A percentile compares a stretch with the other conserved stretches of the same genome.
Conservation (phyloP, 2,888 invertebrate genomes). For the Cheilosia grossa region DNA sequence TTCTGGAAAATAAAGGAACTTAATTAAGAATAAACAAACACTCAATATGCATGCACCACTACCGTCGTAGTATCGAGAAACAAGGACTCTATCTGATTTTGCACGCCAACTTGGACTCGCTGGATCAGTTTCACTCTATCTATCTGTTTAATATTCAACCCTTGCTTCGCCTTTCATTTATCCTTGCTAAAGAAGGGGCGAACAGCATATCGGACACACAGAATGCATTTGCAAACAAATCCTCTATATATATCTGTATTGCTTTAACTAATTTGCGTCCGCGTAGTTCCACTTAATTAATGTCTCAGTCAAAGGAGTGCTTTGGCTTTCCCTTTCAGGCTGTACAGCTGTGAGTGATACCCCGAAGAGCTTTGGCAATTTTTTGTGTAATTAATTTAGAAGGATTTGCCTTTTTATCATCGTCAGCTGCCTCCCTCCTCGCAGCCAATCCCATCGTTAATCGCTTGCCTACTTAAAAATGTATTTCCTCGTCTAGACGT, state of each 20-base stretch:
- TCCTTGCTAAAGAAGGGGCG: not conserved
- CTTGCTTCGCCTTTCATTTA: slow-evolving; percentile 27
- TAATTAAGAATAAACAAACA: slow-evolving; percentile 44
- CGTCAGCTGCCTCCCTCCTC: no score
- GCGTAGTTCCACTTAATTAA: slow-evolving; percentile 59
- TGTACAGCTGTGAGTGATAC: not conserved
- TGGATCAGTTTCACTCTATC: not conserved
- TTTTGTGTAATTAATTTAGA: slow-evolving; percentile 61
- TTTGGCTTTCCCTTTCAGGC: not conserved
- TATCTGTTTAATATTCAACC: slow-evolving; percentile 46
- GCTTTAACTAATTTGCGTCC: slow-evolving; percentile 57
- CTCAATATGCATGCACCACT: slow-evolving; percentile 1
- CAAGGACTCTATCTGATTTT: slow-evolving; percentile 6
- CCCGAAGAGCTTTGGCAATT: slow-evolving; percentile 23
- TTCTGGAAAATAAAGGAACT: slow-evolving; percentile 10
- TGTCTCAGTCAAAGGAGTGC: slow-evolving; percentile 8
- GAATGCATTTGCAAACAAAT: slow-evolving; percentile 56
- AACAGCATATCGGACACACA: not conserved
- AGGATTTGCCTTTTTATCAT: slow-evolving; percentile 2
- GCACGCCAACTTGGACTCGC: not conserved
- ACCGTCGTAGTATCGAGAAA: not conserved
- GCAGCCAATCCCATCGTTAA: slow-evolving; percentile 17
- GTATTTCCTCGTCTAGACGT: slow-evolving; percentile 67
- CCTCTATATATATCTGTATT: slow-evolving; percentile 50
- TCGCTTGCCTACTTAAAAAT: slow-evolving; percentile 49